Evolutionary conservation across 1,140 invertebrate species (phyloP), one percentile per base, ranked within the genome.

Genomic region (Drepana arcuata): DNA sequence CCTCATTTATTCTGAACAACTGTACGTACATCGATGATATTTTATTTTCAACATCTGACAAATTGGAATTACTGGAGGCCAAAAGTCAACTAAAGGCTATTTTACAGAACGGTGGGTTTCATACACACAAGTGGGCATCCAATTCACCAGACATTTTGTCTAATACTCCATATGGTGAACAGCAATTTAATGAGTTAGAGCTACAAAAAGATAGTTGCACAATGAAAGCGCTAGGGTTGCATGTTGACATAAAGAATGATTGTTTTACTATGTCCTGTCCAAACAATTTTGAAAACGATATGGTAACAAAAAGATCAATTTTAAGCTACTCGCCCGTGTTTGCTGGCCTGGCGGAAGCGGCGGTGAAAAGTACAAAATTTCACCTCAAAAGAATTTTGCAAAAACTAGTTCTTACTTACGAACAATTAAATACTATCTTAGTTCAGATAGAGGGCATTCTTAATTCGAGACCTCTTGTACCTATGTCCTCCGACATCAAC

Each of bases 341-440:
- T 29, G 73, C 65, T 33, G 72, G 74, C 2, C 26, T 48, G 2
- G 24, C 15, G 24, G 40, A 48, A 14, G 34, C 46, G 2, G 34
- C 11, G 7, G 34, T 49, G 0, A 49, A 50, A 41, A 29, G 23
- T 23, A 21, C 18, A 7, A 50, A 50, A 25, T 44, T 28, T 34
- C 64, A 16, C 79, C 72, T 83, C 68, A 85, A 47, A 56, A 32
- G 45, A 34, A 7, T 58, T 79, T 7, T 9, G 4, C 4, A 9
- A 5, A 5, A 4, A 4, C 4, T 5, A 9, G 9, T 21, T 5
- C 9, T 21, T 49, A 50, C 48, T 2, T 57, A 39, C 32, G 56
- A 61, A 28, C 33, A 61, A 41, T 12, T 59, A 9, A 14, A 40
- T 13, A 65, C 58, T 7, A 21, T 60, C 2, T 35, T 65, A 10